These are phyloP conservation scores for Xiphophorus maculatus DNA, from an alignment of 2,113 vertebrate species.

Conservation along the genomic window DNA sequence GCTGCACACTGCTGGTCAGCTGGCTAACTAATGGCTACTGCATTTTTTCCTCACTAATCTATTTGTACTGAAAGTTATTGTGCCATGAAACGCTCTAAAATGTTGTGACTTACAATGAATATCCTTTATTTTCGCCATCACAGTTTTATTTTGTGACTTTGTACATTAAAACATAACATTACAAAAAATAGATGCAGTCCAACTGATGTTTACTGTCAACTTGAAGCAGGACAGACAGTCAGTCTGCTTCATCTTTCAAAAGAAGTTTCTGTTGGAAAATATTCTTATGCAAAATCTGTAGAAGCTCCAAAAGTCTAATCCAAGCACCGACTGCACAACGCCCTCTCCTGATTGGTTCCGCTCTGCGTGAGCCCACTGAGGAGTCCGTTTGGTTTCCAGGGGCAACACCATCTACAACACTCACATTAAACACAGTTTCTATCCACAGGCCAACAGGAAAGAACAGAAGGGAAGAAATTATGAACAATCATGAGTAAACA, in stretches of 20 bases:
- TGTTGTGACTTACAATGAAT: not conserved
- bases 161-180: slow-evolving; percentile 88
- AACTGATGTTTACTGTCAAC: not conserved
- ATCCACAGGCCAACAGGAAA: slow-evolving; percentile 72
- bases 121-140: slow-evolving; percentile 75
- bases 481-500: slow-evolving; percentile 35
- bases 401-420: slow-evolving; percentile 1
- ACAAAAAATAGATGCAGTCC: slow-evolving; percentile 78
- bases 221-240: too few species aligned
- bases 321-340: slow-evolving; percentile 9
- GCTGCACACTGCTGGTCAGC: too few species aligned
- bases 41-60: too few species aligned
- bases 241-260: slow-evolving; percentile 21
- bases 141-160: slow-evolving; percentile 98
- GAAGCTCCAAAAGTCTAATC: not conserved
- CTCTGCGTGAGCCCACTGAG: slow-evolving; percentile 46
- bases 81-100: too few species aligned
- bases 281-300: slow-evolving; percentile 12
- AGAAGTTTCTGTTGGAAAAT: slow-evolving; percentile 1
- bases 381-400: slow-evolving; percentile 22
- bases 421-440: not conserved
- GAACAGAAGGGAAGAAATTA: slow-evolving; percentile 84
- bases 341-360: slow-evolving; percentile 31
- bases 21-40: too few species aligned
- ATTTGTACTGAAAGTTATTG: too few species aligned